phyloP scores from a whole-genome alignment of 2,888 invertebrate species.

The Sarcophaga caerulescens region DNA sequence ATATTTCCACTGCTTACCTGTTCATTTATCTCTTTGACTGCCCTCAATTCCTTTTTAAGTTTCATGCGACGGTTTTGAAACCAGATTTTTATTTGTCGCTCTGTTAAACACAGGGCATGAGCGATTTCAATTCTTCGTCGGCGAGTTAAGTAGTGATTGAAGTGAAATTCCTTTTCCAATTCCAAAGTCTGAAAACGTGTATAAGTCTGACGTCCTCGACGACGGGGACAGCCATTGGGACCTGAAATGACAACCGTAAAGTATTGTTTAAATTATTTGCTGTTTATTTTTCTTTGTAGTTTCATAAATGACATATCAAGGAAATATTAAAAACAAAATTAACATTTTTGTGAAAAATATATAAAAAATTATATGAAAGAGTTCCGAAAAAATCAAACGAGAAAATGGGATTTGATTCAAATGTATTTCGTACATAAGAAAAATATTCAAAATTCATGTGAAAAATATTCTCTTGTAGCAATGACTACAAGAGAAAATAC shows the following conservation, averaged over 20 bases:
- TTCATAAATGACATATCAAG: too few species aligned
- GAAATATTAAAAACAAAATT: too few species aligned
- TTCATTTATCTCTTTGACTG: conserved; percentile 97
- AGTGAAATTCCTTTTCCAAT: conserved; percentile 99
- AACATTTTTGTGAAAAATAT: too few species aligned
- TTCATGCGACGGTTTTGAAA: conserved; percentile 99
- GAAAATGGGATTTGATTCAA: too few species aligned
- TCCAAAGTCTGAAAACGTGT: conserved; percentile 99
- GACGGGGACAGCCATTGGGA: conserved; percentile 96
- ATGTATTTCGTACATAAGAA: too few species aligned
- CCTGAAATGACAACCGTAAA: conserved; percentile 84
- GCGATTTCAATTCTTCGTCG: conserved; percentile 98
- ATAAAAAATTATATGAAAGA: too few species aligned
- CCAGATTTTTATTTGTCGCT: conserved; percentile 98
- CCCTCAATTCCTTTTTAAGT: conserved; percentile 96
- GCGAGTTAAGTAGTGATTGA: conserved; percentile 98
- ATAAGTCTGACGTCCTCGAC: conserved; percentile 98
- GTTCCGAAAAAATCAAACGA: too few species aligned
- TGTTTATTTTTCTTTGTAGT: neutral
- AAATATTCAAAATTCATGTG: too few species aligned
- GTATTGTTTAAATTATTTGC: neutral
- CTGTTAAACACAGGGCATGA: conserved; percentile 96
- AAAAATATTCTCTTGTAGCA: too few species aligned
- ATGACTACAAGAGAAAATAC: too few species aligned
- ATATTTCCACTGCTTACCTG: conserved; percentile 81